phyloP scores from a whole-genome alignment of 2,113 vertebrate genomes.

The Piprites chloris region DNA sequence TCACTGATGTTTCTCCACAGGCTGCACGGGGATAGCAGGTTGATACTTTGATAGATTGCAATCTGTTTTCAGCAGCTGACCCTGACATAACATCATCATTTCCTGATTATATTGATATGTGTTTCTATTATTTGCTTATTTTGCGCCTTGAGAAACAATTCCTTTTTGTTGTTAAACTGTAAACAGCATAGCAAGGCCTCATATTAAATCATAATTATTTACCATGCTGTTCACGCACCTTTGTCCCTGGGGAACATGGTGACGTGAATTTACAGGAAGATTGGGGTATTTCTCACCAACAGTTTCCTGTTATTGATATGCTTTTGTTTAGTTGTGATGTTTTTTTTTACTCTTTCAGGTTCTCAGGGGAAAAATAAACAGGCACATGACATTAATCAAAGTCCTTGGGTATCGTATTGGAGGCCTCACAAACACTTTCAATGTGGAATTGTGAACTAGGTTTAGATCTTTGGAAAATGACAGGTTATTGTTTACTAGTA shows the following conservation, averaged over 20 bases:
- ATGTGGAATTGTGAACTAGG: not conserved
- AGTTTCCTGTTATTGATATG: constrained; percentile 98
- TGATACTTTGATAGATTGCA: constrained; percentile 72
- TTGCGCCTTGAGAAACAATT: constrained; percentile 86
- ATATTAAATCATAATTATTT: constrained; percentile 96
- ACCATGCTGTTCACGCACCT: constrained; percentile 89
- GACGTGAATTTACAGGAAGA: constrained; percentile 97
- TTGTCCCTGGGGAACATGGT: constrained; percentile 90
- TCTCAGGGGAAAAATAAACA: constrained; percentile 91
- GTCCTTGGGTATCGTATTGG: constrained; percentile 50
- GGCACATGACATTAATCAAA: constrained; percentile 72
- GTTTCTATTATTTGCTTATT: constrained; percentile 84
- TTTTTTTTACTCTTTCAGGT: constrained; percentile 80
- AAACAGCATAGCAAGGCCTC: constrained; percentile 86
- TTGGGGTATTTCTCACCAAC: constrained; percentile 98
- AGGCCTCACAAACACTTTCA: constrained; percentile 6
- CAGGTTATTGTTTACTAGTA: constrained; percentile 59
- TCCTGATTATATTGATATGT: constrained; percentile 84
- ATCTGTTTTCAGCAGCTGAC: constrained; percentile 78
- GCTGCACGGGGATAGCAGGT: constrained; percentile 17
- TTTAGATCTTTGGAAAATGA: not conserved
- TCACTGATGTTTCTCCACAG: not conserved
- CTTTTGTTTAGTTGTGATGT: constrained; percentile 94
- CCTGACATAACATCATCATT: constrained; percentile 83
- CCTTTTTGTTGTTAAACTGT: constrained; percentile 82